Evolutionary conservation across 2,113 vertebrate genomes (phyloP).

Genomic region (Tenrec ecaudatus): DNA sequence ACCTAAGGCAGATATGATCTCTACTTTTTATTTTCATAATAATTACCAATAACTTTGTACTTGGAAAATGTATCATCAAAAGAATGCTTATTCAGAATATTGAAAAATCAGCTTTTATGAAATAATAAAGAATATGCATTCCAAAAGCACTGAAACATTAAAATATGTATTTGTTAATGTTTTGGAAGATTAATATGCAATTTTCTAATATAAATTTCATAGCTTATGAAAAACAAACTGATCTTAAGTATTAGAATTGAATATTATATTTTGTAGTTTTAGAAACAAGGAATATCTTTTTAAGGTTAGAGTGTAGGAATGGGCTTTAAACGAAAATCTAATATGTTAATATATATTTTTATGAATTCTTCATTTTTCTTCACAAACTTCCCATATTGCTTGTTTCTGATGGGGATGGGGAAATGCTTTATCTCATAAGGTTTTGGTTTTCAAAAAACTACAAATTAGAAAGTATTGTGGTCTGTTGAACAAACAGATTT

Average conservation of each 20-base stretch:
- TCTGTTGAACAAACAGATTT: background rate
- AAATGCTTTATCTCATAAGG: background rate
- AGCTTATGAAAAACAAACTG: background rate
- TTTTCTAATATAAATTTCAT: background rate
- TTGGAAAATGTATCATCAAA: background rate
- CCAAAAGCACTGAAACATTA: background rate
- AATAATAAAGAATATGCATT: background rate
- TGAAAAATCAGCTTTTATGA: background rate
- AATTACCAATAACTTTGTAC: background rate
- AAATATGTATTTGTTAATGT: background rate
- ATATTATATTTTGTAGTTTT: slow-evolving; percentile 47
- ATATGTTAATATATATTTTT: slow-evolving; percentile 10
- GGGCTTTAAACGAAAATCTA: background rate
- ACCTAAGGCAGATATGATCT: slow-evolving; percentile 30
- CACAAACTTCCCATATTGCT: background rate
- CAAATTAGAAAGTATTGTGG: background rate
- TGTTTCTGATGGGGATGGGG: background rate
- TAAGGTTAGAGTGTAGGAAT: background rate
- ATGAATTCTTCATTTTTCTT: slow-evolving; percentile 24
- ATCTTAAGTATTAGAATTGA: no score
- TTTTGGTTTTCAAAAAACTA: background rate
- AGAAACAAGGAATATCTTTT: background rate
- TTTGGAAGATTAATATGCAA: background rate
- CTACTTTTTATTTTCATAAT: slow-evolving; percentile 45
- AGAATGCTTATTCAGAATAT: background rate